These are phyloP conservation scores for Psilanteris sp. DNA, from an alignment of 1,140 invertebrate genomes.

Conservation along the genomic window DNA sequence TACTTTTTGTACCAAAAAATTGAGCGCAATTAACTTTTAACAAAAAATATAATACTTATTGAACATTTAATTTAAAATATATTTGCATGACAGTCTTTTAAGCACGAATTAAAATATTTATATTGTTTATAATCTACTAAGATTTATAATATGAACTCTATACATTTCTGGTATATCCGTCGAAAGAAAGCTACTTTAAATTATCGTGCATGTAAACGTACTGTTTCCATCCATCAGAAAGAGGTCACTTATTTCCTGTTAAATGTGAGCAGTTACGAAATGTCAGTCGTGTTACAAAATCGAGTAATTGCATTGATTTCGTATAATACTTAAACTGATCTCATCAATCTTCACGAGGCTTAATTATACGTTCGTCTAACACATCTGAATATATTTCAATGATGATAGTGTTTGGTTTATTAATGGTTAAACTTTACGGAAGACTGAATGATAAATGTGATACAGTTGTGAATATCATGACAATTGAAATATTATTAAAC, in stretches of 20 bases:
- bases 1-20: too few relatives aligned
- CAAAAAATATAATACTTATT: too few relatives aligned
- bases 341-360: slow-evolving; percentile 46
- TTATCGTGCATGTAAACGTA: slow-evolving; percentile 41
- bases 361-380: slow-evolving; percentile 42
- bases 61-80: too few relatives aligned
- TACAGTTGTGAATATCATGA: slow-evolving; percentile 24
- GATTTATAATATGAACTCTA: too few relatives aligned
- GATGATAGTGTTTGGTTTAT: slow-evolving; percentile 42
- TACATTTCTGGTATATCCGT: too few relatives aligned
- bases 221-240: slow-evolving; percentile 32
- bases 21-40: too few relatives aligned
- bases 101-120: too few relatives aligned
- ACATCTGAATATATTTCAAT: slow-evolving; percentile 49
- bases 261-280: slow-evolving; percentile 44
- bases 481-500: slow-evolving; percentile 33
- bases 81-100: too few relatives aligned
- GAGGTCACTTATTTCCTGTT: slow-evolving; percentile 40
- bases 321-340: slow-evolving; percentile 32
- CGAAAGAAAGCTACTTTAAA: slow-evolving; percentile 35
- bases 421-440: slow-evolving; percentile 47
- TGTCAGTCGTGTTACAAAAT: slow-evolving; percentile 47
- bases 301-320: slow-evolving; percentile 41
- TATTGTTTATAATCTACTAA: too few relatives aligned
- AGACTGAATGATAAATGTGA: slow-evolving; percentile 29